These are phyloP conservation scores for Onychostruthus taczanowskii DNA, from an alignment of 2,113 vertebrate species.

Conservation along the genomic window DNA sequence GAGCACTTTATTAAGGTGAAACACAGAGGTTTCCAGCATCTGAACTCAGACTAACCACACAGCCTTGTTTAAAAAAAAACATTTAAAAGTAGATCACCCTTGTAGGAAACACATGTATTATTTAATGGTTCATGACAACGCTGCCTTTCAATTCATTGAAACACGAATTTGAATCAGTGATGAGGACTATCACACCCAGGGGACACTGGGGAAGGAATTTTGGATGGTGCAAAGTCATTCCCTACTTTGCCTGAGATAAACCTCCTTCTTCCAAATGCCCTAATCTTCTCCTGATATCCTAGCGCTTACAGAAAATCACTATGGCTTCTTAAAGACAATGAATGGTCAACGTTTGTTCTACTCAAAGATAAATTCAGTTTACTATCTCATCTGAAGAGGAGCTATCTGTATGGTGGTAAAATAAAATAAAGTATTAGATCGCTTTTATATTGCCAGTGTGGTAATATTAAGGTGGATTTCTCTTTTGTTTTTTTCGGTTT, in stretches of 20 bases:
- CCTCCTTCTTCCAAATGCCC: neutral
- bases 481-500: neutral
- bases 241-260: neutral
- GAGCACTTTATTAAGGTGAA: neutral
- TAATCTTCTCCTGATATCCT: neutral
- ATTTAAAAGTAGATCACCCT: neutral
- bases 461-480: neutral
- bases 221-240: neutral
- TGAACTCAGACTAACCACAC: neutral
- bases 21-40: neutral
- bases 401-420: neutral
- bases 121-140: neutral
- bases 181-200: neutral
- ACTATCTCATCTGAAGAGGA: neutral
- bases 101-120: neutral
- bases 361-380: neutral
- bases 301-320: neutral
- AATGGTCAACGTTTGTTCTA: neutral
- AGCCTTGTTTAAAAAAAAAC: neutral
- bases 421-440: neutral
- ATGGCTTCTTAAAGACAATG: neutral
- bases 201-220: neutral
- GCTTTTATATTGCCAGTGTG: neutral
- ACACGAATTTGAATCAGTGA: neutral
- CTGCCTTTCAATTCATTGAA: neutral